phyloP scores from a whole-genome alignment of 2,113 vertebrate species.

The Cyprinus carpio region DNA sequence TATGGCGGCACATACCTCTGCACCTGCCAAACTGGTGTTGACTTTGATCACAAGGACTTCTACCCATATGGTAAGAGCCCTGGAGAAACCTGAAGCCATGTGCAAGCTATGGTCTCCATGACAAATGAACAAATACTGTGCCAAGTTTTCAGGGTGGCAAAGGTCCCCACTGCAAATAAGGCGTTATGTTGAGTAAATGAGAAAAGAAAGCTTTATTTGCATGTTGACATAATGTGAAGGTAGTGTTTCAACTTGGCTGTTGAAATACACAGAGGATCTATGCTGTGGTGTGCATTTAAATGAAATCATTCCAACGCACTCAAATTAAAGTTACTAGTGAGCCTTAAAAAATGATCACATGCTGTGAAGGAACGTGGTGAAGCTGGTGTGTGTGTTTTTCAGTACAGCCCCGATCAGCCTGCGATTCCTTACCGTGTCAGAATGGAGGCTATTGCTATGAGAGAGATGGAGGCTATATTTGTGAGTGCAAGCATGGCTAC shows the following conservation, averaged over 20 bases:
- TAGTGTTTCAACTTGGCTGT: slow-evolving; percentile 32
- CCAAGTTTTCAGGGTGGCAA: slow-evolving; percentile 10
- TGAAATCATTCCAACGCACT: slow-evolving; percentile 6
- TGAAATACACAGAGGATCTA: slow-evolving; percentile 50
- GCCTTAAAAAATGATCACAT: slow-evolving; percentile 26
- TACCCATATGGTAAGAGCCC: slow-evolving; percentile 73
- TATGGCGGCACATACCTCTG: slow-evolving; percentile 91
- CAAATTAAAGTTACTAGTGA: slow-evolving; percentile 42
- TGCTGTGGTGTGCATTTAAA: slow-evolving; percentile 32
- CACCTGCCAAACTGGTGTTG: slow-evolving; percentile 83
- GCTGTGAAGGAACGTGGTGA: slow-evolving; percentile 56
- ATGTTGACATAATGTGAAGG: background rate
- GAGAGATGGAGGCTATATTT: slow-evolving; percentile 84
- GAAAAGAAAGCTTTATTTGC: slow-evolving; percentile 42
- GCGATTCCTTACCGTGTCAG: slow-evolving; percentile 94
- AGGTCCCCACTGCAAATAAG: background rate
- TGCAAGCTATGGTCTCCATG: background rate
- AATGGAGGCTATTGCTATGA: slow-evolving; percentile 91
- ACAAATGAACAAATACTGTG: slow-evolving; percentile 49
- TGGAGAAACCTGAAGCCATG: slow-evolving; percentile 51
- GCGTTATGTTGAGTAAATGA: slow-evolving; percentile 28
- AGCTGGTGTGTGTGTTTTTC: slow-evolving; percentile 70
- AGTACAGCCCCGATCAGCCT: slow-evolving; percentile 90
- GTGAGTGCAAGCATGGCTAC: slow-evolving; percentile 88
- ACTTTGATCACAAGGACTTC: slow-evolving; percentile 79